phyloP scores from a whole-genome alignment of 2,113 vertebrate species.

The Alethe diademata region DNA sequence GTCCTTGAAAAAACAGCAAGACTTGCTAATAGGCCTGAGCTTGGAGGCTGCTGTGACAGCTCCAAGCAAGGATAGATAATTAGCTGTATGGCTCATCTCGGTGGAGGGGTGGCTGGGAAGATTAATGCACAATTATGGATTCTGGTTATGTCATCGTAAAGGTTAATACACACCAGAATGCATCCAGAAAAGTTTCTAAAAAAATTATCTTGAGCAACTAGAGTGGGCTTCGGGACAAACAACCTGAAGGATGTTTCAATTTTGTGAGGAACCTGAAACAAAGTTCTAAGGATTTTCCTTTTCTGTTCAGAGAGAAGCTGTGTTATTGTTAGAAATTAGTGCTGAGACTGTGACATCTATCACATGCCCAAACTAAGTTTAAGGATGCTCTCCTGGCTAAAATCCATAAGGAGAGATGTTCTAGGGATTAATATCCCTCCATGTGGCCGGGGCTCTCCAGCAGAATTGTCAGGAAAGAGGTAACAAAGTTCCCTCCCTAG shows the following conservation, averaged over 20 bases:
- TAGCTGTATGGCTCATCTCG: neutral
- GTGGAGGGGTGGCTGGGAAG: neutral
- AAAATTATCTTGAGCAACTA: neutral
- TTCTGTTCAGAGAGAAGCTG: neutral
- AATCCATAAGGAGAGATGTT: neutral
- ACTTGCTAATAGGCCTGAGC: neutral
- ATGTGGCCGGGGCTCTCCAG: neutral
- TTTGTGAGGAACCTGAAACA: neutral
- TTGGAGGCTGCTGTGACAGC: neutral
- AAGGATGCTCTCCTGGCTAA: neutral
- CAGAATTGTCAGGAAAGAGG: neutral
- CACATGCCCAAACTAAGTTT: neutral
- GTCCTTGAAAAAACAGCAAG: neutral
- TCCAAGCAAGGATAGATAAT: neutral
- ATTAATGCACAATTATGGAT: neutral
- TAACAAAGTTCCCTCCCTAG: neutral
- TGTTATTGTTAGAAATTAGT: neutral
- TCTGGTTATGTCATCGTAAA: neutral
- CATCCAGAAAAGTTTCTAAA: neutral
- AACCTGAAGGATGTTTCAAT: neutral
- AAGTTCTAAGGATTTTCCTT: neutral
- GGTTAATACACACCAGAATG: neutral
- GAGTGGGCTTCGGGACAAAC: neutral
- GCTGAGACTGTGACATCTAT: neutral
- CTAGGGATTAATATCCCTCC: neutral